Percentiles rank a stretch among this genome's conserved stretches.
Conservation (phyloP, 2,888 invertebrate species). For the Eudasyphora cyanicolor region DNA sequence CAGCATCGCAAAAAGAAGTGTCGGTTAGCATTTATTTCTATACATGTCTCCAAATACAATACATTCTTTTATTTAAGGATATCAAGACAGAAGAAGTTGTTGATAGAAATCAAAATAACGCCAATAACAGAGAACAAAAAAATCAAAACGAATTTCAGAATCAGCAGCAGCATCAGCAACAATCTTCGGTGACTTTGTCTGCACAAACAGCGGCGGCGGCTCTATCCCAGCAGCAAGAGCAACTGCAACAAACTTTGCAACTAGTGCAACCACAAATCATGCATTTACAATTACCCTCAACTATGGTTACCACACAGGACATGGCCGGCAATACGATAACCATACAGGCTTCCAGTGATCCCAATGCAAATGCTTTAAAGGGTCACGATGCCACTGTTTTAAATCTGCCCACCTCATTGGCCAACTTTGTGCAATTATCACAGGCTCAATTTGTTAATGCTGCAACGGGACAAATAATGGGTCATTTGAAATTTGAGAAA, state of each 20-base stretch:
- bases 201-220: slow-evolving; percentile 35
- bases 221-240: slow-evolving; percentile 66
- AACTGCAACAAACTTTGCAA: slow-evolving; percentile 69
- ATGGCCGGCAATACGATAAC: slow-evolving; percentile 77
- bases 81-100: slow-evolving; percentile 41
- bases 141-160: slow-evolving; percentile 50
- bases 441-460: slow-evolving; percentile 77
- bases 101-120: slow-evolving; percentile 52
- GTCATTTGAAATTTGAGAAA: slow-evolving; percentile 77
- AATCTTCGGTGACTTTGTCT: neutral
- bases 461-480: slow-evolving; percentile 73
- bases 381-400: slow-evolving; percentile 75
- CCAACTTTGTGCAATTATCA: slow-evolving; percentile 77
- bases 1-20: too few species aligned
- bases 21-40: too few species aligned
- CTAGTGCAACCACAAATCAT: slow-evolving; percentile 74
- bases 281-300: slow-evolving; percentile 75
- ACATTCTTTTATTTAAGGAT: slow-evolving; percentile 48
- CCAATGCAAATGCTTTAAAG: slow-evolving; percentile 67
- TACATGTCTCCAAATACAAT: neutral
- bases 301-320: slow-evolving; percentile 74
- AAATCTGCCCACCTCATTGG: slow-evolving; percentile 75
- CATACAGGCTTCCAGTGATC: slow-evolving; percentile 72
- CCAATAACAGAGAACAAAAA: slow-evolving; percentile 25
- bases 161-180: slow-evolving; percentile 50